phyloP scores from a whole-genome alignment of 2,888 invertebrate genomes.

The Rhagonycha fulva region DNA sequence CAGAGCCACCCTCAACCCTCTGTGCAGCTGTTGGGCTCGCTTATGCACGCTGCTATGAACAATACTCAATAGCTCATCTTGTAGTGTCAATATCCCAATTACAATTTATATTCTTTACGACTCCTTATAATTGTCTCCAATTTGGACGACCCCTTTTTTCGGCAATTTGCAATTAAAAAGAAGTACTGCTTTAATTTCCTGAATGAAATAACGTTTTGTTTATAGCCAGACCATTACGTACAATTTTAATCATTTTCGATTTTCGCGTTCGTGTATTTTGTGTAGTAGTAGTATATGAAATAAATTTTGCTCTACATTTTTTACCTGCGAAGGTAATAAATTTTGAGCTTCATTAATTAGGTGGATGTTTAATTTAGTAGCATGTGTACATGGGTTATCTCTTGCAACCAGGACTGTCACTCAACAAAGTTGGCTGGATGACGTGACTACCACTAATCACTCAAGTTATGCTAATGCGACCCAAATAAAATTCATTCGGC shows the following conservation, averaged over 20 bases:
- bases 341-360: constrained; percentile 54
- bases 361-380: constrained; percentile 53
- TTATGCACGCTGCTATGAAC: constrained; percentile 32
- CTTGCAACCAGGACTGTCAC: constrained; percentile 23
- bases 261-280: neutral
- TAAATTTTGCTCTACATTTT: neutral
- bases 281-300: neutral
- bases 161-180: neutral
- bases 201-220: neutral
- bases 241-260: neutral
- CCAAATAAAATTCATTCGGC: constrained; percentile 24
- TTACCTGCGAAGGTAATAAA: constrained; percentile 46
- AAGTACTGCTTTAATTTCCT: neutral
- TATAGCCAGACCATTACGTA: neutral
- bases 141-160: neutral
- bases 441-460: constrained; percentile 31
- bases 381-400: constrained; percentile 38
- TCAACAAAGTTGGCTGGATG: constrained; percentile 24
- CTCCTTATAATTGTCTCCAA: constrained; percentile 22
- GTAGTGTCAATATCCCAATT: constrained; percentile 32
- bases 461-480: constrained; percentile 30
- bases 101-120: constrained; percentile 28
- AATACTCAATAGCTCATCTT: constrained; percentile 32
- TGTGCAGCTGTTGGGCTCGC: constrained; percentile 31
- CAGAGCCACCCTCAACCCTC: constrained; percentile 35